A percentile compares a stretch with the other conserved stretches of the same genome.
Evolutionary conservation across 1,140 invertebrate species (phyloP).

Genomic region (Probaryconus sp.): DNA sequence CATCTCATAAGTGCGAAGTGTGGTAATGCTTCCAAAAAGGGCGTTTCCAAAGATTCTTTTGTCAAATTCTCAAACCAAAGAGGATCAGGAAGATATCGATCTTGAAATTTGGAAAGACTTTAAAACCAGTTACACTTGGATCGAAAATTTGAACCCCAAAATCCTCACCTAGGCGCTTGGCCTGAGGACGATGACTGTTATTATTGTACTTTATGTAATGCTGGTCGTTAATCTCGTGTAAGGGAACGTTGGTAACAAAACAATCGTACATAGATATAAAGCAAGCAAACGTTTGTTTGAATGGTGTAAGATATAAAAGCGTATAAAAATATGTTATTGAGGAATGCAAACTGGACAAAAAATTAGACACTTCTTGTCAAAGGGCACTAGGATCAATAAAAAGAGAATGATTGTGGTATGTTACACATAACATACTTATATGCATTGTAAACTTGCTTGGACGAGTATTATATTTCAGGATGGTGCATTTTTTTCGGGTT

Average conservation of each 20-base stretch:
- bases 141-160: background rate
- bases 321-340: constrained; percentile 25
- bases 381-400: constrained; percentile 40
- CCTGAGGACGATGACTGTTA: constrained; percentile 35
- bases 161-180: constrained; percentile 14
- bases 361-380: constrained; percentile 17
- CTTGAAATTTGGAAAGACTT: no score
- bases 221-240: constrained; percentile 38
- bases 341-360: constrained; percentile 1
- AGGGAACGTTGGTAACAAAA: constrained; percentile 13
- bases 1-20: constrained; percentile 92
- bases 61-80: no score
- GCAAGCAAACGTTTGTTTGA: constrained; percentile 1
- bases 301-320: constrained; percentile 24
- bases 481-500: constrained; percentile 38
- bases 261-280: constrained; percentile 5
- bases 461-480: constrained; percentile 16
- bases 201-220: constrained; percentile 51
- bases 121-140: background rate
- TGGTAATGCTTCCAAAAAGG: constrained; percentile 85
- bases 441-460: constrained; percentile 31
- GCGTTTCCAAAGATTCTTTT: no score
- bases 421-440: constrained; percentile 14
- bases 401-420: constrained; percentile 41
- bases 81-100: background rate